These are phyloP conservation scores for Kryphioiulus occultus DNA, from an alignment of 2,888 invertebrate genomes.

Conservation along the genomic window DNA sequence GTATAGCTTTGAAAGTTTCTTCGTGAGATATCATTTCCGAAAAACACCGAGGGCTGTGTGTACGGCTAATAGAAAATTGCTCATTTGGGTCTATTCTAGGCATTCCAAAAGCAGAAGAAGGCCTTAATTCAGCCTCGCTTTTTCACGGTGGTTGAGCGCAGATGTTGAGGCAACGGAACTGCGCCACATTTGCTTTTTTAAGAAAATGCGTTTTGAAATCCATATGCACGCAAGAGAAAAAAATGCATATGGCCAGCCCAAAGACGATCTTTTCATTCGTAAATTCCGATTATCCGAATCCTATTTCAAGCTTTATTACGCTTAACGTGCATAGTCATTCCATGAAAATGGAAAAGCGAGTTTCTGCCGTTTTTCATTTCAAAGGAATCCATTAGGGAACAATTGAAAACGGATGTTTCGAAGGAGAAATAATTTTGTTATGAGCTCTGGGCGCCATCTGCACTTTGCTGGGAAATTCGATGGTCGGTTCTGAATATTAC, in stretches of 20 bases:
- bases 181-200: conserved; percentile 35
- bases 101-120: background rate
- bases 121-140: conserved; percentile 24
- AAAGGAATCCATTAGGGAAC: conserved; percentile 9
- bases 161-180: conserved; percentile 39
- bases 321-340: conserved; percentile 33
- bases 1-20: background rate
- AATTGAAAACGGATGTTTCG: conserved; percentile 13
- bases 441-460: background rate
- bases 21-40: background rate
- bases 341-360: conserved; percentile 17
- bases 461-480: background rate
- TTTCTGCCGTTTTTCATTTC: conserved; percentile 17
- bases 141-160: conserved; percentile 42
- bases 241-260: background rate
- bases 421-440: conserved; percentile 9
- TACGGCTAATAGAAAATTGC: background rate
- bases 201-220: conserved; percentile 8
- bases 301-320: conserved; percentile 45
- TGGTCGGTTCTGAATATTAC: background rate
- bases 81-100: conserved; percentile 11
- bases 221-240: background rate
- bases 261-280: background rate
- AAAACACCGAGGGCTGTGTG: background rate
- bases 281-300: conserved; percentile 39